Percentiles rank a stretch among this genome's conserved stretches.
These are phyloP conservation scores for Forbesichthys papilliferus DNA, from an alignment of 2,113 vertebrate genomes.

Conservation along the genomic window DNA sequence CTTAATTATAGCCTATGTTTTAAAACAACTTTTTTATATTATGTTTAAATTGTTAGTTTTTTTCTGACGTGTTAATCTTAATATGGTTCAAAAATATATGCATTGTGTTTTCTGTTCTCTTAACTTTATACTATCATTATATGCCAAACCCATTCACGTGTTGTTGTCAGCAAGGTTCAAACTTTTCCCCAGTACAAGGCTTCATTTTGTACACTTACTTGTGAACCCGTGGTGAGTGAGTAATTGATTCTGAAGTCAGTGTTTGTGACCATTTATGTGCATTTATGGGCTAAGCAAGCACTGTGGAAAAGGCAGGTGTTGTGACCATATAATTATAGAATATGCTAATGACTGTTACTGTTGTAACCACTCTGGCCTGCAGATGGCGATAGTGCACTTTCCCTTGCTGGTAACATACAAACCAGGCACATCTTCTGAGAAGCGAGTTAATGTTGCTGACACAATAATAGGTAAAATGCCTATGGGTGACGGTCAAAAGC, in stretches of 20 bases:
- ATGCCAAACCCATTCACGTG: constrained; percentile 45
- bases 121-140: constrained; percentile 61
- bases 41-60: neutral
- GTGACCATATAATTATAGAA: neutral
- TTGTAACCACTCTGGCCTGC: constrained; percentile 32
- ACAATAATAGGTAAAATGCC: constrained; percentile 20
- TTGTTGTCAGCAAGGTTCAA: constrained; percentile 51
- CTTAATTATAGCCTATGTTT: constrained; percentile 22
- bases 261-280: constrained; percentile 56
- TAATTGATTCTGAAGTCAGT: constrained; percentile 70
- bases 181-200: constrained; percentile 57
- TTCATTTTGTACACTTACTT: constrained; percentile 65
- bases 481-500: constrained; percentile 21
- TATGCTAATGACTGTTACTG: constrained; percentile 4
- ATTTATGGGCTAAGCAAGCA: constrained; percentile 43
- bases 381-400: constrained; percentile 71
- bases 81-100: constrained; percentile 43
- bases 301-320: constrained; percentile 53
- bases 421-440: neutral
- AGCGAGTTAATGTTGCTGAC: constrained; percentile 14
- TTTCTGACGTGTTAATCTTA: constrained; percentile 7
- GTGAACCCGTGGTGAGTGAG: constrained; percentile 70
- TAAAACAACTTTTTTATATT: neutral
- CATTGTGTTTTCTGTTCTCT: constrained; percentile 38
- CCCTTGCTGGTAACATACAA: neutral